These are phyloP conservation scores for Drosophila subquinaria DNA, from an alignment of 2,888 invertebrate genomes.

Conservation along the genomic window DNA sequence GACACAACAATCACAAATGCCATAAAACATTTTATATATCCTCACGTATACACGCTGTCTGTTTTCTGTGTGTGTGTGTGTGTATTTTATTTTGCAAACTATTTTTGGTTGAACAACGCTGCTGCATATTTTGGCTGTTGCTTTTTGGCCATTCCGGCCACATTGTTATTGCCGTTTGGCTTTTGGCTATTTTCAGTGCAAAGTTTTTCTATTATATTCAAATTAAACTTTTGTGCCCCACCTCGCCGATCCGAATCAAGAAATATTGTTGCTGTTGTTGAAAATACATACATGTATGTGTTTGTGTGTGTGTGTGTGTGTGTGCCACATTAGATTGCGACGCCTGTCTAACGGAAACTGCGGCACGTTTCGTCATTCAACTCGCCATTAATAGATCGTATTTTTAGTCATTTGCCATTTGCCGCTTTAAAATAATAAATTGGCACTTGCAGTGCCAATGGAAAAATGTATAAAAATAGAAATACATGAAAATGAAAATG, in stretches of 20 bases:
- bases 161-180: conserved; percentile 61
- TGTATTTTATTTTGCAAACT: conserved; percentile 52
- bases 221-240: conserved; percentile 71
- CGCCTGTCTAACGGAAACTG: conserved; percentile 43
- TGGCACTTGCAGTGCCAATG: conserved; percentile 21
- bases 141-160: conserved; percentile 39
- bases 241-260: conserved; percentile 36
- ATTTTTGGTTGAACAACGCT: conserved; percentile 51
- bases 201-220: conserved; percentile 82
- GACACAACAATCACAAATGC: conserved; percentile 81
- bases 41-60: conserved; percentile 27
- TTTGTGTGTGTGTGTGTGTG: conserved; percentile 2
- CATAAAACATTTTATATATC: conserved; percentile 77
- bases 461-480: background rate
- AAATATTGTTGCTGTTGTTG: conserved; percentile 61
- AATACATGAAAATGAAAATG: conserved; percentile 9
- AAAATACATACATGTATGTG: conserved; percentile 12
- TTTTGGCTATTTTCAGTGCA: conserved; percentile 59
- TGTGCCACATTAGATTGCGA: conserved; percentile 35
- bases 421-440: conserved; percentile 61
- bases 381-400: conserved; percentile 45
- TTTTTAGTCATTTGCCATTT: conserved; percentile 38
- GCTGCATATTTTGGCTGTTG: conserved; percentile 48
- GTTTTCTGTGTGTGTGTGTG: conserved; percentile 3
- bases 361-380: conserved; percentile 68